A percentile compares a stretch with the other conserved stretches of the same genome.
These are phyloP conservation scores for Podilymbus podiceps DNA, from an alignment of 2,113 vertebrate species.

Conservation along the genomic window DNA sequence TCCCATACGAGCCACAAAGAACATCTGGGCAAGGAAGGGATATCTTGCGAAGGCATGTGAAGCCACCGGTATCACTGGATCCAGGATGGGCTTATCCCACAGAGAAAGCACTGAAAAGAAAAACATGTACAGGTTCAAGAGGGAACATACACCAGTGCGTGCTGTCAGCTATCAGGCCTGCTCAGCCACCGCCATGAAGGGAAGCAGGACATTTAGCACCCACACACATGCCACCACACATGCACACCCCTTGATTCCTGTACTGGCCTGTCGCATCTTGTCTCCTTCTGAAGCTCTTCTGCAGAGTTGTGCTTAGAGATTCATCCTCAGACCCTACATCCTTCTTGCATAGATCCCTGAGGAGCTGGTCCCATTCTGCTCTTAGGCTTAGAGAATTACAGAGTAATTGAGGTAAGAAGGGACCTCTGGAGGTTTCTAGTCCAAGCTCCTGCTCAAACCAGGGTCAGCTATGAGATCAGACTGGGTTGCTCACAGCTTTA, in stretches of 20 bases:
- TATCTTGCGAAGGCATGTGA: background rate
- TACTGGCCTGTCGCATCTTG: background rate
- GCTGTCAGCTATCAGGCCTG: background rate
- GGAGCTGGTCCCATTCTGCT: background rate
- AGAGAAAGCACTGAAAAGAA: background rate
- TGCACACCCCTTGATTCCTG: background rate
- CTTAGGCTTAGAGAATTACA: background rate
- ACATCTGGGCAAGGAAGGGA: background rate
- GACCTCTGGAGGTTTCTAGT: background rate
- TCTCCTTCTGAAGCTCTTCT: background rate
- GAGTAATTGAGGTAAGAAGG: background rate
- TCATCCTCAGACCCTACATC: background rate
- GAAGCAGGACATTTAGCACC: background rate
- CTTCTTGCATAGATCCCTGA: background rate
- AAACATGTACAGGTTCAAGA: background rate
- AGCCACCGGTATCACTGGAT: background rate
- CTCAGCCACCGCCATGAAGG: background rate
- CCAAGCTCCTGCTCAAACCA: background rate
- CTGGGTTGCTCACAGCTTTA: background rate
- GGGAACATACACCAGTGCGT: fast-evolving
- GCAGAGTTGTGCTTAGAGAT: background rate
- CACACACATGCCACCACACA: background rate
- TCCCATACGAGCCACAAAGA: background rate
- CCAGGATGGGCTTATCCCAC: background rate
- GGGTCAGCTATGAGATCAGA: background rate